Evolutionary conservation across 2,888 invertebrate species (phyloP).

Genomic region (Lobophora halterata): DNA sequence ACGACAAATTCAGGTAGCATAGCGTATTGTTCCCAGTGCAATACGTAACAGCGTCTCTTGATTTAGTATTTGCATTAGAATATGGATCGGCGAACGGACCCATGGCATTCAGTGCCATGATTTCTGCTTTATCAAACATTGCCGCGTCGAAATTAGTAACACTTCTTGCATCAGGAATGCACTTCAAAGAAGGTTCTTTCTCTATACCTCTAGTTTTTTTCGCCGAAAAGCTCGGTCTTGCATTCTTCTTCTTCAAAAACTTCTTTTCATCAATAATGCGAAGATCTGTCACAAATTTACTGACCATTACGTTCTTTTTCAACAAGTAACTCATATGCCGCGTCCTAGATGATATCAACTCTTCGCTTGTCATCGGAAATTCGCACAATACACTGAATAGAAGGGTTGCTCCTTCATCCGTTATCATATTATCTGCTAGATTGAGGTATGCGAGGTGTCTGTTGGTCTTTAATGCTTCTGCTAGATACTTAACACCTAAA

Average conservation of each 20-base stretch:
- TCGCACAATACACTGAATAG: conserved; percentile 42
- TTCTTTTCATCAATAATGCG: conserved; percentile 36
- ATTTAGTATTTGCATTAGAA: conserved; percentile 29
- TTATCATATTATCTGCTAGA: conserved; percentile 49
- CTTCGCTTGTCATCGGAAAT: conserved; percentile 45
- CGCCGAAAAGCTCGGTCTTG: conserved; percentile 2
- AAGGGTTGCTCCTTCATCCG: conserved; percentile 43
- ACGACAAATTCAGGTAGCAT: conserved; percentile 52
- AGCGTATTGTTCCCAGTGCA: conserved; percentile 54
- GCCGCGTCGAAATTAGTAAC: conserved; percentile 27
- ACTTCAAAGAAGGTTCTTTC: conserved; percentile 10
- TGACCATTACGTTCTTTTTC: conserved; percentile 36
- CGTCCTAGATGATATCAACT: conserved; percentile 35
- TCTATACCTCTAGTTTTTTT: conserved; percentile 8
- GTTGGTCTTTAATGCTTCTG: conserved; percentile 46
- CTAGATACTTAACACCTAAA: conserved; percentile 43
- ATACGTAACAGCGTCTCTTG: conserved; percentile 32
- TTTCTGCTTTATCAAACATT: conserved; percentile 40
- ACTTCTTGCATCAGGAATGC: conserved; percentile 28
- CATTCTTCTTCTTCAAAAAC: conserved; percentile 29
- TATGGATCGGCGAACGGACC: conserved; percentile 48
- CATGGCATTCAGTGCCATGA: conserved; percentile 34
- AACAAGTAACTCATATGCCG: conserved; percentile 41
- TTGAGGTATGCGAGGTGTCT: conserved; percentile 52
- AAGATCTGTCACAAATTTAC: conserved; percentile 33